Conservation (phyloP, 2,797 vertebrate species). For the Darevskia mixta region DNA sequence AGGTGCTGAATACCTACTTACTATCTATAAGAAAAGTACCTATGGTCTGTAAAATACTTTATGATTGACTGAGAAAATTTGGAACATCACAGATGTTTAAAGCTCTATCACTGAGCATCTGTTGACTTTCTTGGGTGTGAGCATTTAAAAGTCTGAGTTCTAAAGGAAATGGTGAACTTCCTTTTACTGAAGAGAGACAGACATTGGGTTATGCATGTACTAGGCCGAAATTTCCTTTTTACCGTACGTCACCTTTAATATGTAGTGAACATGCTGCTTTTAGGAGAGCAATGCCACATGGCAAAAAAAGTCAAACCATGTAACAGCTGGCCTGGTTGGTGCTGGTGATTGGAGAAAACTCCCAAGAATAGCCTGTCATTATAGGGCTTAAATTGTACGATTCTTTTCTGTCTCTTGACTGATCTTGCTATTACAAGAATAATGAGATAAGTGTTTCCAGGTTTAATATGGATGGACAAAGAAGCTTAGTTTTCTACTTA, state of each 20-base stretch:
- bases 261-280: not conserved
- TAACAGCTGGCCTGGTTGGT: not conserved
- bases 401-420: not conserved
- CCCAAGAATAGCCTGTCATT: not conserved
- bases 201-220: not conserved
- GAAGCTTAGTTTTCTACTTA: fast-evolving
- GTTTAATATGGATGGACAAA: constrained; percentile 31
- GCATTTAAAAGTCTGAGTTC: constrained; percentile 17
- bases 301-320: not conserved
- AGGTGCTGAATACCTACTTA: not conserved
- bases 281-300: not conserved
- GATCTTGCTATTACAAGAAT: not conserved
- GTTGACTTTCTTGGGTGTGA: constrained; percentile 54
- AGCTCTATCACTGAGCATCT: constrained; percentile 36
- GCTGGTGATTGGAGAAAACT: not conserved
- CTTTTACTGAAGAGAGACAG: constrained; percentile 52
- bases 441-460: constrained; percentile 7
- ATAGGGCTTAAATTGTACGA: constrained; percentile 20
- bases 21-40: not conserved
- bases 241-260: not conserved
- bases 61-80: not conserved
- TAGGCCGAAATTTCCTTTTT: constrained; percentile 27
- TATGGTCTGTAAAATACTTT: not conserved
- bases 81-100: not conserved
- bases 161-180: constrained; percentile 62